Base-by-base conservation (phyloP, 92 coral and sea anemone genomes). In the Zoanthus gigantus region DNA sequence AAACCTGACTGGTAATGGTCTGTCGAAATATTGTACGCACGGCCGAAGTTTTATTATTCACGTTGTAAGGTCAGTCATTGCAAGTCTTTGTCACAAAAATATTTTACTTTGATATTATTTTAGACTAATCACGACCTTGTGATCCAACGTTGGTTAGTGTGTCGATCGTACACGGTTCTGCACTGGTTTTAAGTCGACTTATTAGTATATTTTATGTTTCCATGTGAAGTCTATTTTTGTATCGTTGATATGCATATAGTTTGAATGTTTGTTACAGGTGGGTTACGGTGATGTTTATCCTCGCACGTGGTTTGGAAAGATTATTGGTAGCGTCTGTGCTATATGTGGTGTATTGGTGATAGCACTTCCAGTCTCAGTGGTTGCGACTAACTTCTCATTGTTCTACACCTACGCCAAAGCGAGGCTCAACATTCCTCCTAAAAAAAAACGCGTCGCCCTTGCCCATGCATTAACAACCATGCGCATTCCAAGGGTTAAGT, bases 361-460 rank as follows among this genome's bases (percentile, higher is more conserved):
- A 45, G 99, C 99, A 16, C 92, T 97, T 15, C 99, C 99, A 16
- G 99, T 97, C 31, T 97, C 99, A 29, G 99, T 97, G 32, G 96
- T 97, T 16, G 98, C 97, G 9, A 97, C 98, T 23, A 97, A 97
- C 96, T 97, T 97, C 71, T 92, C 96, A 9, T 78, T 97, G 81
- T 97, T 92, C 82, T 97, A 97, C 93, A 97, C 99, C 31, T 97
- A 97, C 78, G 99, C 98, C 77, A 97, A 97, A 77, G 99, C 99
- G 66, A 90, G 99, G 90, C 99, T 97, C 74, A 97, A 97, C 88
- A 48, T 97, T 17, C 99, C 99, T 6, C 98, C 92, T 32, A 97
- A 95, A 83, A 93, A 92, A 58, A 87, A 91, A 54, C 92, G 98
- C n/a, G 92, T 90, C 13, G 98, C 99, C 80, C 79, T 97, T 42